phyloP scores from a whole-genome alignment of 2,888 invertebrate genomes.

The Phengaris alcon region DNA sequence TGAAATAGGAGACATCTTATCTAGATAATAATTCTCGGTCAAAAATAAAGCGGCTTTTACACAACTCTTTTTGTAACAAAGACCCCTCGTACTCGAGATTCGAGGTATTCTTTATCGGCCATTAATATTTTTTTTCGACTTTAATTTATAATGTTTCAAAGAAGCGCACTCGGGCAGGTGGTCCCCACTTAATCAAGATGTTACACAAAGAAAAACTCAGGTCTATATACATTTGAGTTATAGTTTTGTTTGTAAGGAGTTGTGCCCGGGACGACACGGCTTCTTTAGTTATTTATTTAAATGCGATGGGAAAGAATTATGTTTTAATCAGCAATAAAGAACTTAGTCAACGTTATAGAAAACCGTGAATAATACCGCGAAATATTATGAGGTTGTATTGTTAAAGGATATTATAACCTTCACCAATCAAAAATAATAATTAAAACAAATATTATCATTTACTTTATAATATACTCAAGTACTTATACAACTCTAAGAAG shows the following conservation, averaged over 20 bases:
- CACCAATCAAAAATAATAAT: too few species aligned
- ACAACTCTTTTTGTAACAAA: conserved; percentile 53
- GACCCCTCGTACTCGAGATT: conserved; percentile 62
- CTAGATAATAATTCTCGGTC: conserved; percentile 43
- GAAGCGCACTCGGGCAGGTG: conserved; percentile 69
- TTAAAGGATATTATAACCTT: too few species aligned
- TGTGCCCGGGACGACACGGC: conserved; percentile 58
- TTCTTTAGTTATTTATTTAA: conserved; percentile 71
- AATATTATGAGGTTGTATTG: too few species aligned
- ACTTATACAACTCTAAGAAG: too few species aligned
- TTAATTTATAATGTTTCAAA: conserved; percentile 70
- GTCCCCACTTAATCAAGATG: conserved; percentile 79
- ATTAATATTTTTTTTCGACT: conserved; percentile 65
- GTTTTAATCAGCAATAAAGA: conserved; percentile 70
- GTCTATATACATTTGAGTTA: conserved; percentile 70
- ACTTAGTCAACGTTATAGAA: conserved; percentile 37
- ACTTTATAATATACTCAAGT: too few species aligned
- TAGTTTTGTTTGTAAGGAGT: conserved; percentile 64
- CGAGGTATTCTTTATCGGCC: conserved; percentile 69
- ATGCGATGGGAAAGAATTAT: conserved; percentile 72
- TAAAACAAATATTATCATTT: too few species aligned
- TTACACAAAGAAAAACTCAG: conserved; percentile 70
- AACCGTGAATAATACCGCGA: conserved; percentile 13
- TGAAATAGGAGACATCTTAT: conserved; percentile 16
- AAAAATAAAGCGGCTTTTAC: conserved; percentile 51